Conservation (phyloP, 1,140 invertebrate species). For the Neodiprion pinetum region DNA sequence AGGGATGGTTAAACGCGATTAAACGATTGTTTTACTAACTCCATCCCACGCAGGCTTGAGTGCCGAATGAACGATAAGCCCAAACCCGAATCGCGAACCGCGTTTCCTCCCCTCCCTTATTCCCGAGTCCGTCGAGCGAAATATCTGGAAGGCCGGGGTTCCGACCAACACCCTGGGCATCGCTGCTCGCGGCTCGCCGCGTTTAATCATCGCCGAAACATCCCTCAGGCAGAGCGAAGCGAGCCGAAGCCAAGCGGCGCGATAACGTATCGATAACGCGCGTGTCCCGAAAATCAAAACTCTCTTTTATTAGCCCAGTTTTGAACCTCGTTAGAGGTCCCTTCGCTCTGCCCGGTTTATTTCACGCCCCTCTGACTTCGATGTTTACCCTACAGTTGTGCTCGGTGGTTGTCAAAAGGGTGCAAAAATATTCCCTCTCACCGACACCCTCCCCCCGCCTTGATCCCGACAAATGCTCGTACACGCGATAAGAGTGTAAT, state of each 20-base stretch:
- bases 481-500: too few species aligned
- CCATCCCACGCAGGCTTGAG: neutral
- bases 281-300: neutral
- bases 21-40: neutral
- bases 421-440: too few species aligned
- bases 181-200: neutral
- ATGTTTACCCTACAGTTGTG: neutral
- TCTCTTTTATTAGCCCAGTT: too few species aligned
- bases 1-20: neutral
- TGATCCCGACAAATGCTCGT: too few species aligned
- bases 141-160: neutral
- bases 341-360: neutral
- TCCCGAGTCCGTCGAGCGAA: neutral
- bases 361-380: neutral
- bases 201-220: neutral
- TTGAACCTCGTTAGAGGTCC: too few species aligned
- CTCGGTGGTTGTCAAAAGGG: too few species aligned
- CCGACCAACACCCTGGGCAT: too few species aligned
- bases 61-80: neutral
- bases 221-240: neutral
- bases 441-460: too few species aligned
- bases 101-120: too few species aligned
- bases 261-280: slow-evolving; percentile 7
- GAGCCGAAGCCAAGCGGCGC: neutral
- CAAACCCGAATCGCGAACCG: neutral